Conservation (phyloP, 2,888 invertebrate genomes). For the Mycogona germanica region DNA sequence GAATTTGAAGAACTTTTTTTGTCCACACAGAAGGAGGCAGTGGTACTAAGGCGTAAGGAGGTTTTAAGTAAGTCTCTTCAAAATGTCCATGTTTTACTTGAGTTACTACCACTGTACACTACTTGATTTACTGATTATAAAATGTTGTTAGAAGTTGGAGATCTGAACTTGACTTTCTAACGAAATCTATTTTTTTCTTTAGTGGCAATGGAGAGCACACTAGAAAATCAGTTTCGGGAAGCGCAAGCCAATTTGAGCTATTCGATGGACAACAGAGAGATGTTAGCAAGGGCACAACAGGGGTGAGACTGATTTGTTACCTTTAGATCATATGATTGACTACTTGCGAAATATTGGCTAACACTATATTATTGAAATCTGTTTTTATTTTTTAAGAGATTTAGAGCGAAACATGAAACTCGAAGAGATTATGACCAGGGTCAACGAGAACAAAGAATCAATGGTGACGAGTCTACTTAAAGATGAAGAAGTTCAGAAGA, state of each 20-base stretch:
- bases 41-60: conserved; percentile 16
- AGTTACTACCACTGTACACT: not conserved
- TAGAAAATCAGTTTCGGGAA: conserved; percentile 13
- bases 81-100: not conserved
- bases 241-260: not conserved
- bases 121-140: not conserved
- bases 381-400: not conserved
- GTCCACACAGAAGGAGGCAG: conserved; percentile 9
- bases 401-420: not conserved
- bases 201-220: conserved; percentile 1
- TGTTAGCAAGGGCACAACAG: conserved; percentile 1
- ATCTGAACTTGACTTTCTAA: too few relatives aligned
- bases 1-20: conserved; percentile 19
- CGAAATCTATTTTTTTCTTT: not conserved
- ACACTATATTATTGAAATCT: not conserved
- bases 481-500: conserved; percentile 17
- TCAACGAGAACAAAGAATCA: conserved; percentile 1
- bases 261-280: conserved; percentile 1
- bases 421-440: not conserved
- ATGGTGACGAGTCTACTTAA: conserved; percentile 6
- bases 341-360: not conserved
- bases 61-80: conserved; percentile 18
- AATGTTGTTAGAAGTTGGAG: not conserved
- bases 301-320: not conserved
- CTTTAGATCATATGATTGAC: not conserved